Percentiles rank a stretch among this genome's conserved stretches.
Conservation (phyloP, 1,140 invertebrate species). For the Drosophila ogumai region DNA sequence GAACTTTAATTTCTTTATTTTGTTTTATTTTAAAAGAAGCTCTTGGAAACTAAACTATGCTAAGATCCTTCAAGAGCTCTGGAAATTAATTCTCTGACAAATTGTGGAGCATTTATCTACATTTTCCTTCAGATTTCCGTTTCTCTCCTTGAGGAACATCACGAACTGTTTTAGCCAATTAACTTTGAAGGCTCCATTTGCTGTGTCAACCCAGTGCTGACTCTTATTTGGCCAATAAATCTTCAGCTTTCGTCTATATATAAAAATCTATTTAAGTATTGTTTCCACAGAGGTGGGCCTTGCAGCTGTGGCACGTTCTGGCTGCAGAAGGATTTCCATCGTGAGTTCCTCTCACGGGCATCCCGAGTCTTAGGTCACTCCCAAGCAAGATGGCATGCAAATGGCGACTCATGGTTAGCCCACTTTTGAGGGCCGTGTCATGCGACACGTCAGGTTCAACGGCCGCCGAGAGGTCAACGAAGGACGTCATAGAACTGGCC, state of each 20-base stretch:
- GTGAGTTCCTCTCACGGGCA: not conserved
- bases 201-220: constrained; percentile 12
- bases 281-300: constrained; percentile 11
- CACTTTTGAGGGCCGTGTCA: constrained; percentile 23
- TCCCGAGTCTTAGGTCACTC: constrained; percentile 34
- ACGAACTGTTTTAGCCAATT: constrained; percentile 10
- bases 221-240: constrained; percentile 39
- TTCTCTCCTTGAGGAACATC: not conserved
- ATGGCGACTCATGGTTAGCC: constrained; percentile 25
- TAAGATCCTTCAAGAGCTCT: not conserved
- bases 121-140: not conserved
- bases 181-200: constrained; percentile 18
- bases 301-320: constrained; percentile 33
- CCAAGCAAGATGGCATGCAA: constrained; percentile 40
- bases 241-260: not conserved
- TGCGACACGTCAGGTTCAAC: constrained; percentile 31
- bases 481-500: constrained; percentile 38
- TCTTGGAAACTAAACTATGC: fast-evolving
- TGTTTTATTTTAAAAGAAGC: too few relatives aligned
- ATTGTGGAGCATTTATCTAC: not conserved
- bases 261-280: constrained; percentile 14
- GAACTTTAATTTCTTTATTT: not conserved
- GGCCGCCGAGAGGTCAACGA: constrained; percentile 32
- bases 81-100: not conserved
- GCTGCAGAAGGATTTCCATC: constrained; percentile 21